Base-by-base conservation (phyloP, 2,797 vertebrate species). In the Mionectes olivaceus region DNA sequence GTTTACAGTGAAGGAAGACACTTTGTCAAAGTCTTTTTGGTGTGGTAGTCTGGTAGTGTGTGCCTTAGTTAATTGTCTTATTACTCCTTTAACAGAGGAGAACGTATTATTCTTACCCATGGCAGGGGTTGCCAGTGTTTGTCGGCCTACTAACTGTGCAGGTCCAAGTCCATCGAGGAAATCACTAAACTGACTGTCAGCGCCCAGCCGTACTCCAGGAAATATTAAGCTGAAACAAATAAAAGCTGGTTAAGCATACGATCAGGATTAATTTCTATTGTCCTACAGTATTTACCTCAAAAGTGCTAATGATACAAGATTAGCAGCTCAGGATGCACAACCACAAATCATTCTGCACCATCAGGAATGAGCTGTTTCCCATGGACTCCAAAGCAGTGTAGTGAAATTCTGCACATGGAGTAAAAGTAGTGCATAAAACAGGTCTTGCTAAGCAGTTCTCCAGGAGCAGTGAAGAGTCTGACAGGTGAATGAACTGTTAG, bases 161-260 rank as follows among this genome's bases (percentile, higher is more conserved):
- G 99, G 99, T 87, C 99, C 99, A 56, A 99, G 96, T 57, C 99
- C 99, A 95, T 99, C 99, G 37, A 99, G 98, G 96, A 99, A 99
- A 97, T 99, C 99, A 87, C 99, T 99, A 95, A 99, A 99, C 93
- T 99, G 99, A 97, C 99, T 99, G 97, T 99, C 99, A 76, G 99
- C 99, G 6, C 99, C 99, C 83, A 99, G 97, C 79, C 99, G 98
- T 44, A 99, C 99, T 65, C 99, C 99, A 92, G 99, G 99, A 97
- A 99, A 99, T 98, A 99, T 99, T 96, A 99, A 97, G 96, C 99
- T 99, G 91, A 82, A 97, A 76, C n/a, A 94, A 92, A 92, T 5
- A 77, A 93, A 91, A 93, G 57, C 25, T 33, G 22, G 39, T 90
- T 91, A 89, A 73, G 39, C 13, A 13, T 22, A 57, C 69, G 35